Evolutionary conservation across 2,888 invertebrate species (phyloP), one percentile per base, ranked within the genome.

Genomic region (Campaea margaritaria): DNA sequence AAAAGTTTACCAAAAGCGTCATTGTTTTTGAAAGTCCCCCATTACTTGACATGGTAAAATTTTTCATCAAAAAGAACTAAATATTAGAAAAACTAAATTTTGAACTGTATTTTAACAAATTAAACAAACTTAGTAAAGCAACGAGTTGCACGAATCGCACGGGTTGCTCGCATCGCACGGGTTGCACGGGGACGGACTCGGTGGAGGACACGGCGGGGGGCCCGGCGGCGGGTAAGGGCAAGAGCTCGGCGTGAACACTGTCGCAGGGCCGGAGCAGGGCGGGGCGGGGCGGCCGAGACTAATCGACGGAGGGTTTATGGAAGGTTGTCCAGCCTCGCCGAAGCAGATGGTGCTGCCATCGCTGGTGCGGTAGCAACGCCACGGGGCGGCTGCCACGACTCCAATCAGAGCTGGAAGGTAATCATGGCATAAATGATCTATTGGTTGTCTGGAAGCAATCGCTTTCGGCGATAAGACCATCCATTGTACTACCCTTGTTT

Each of bases 291-390:
- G 69, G 0, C 70, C 68, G 0, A 82, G 66, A 64, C 69, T 69
- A 58, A 88, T 81, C 0, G 70, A 60, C 0, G 87, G 85, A 0
- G 82, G 85, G 12, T 38, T 52, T 56, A 83, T 70, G 67, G 46
- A 34, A 0, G 86, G 87, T 4, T 74, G 72, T 0, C 81, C 79
- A 0, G 59, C 59, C 0, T 76, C 70, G 0, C 78, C 79, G 53
- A 82, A 73, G 76, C 84, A 85, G 9, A 87, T 68, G 0, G 80
- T 82, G 34, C 78, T 75, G 0, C 84, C 84, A n/a, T 82, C 81
- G 4, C 72, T 66, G 0, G 76, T 74, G 13, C 71, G 75, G 65
- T 67, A 73, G 64, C 86, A 85, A 0, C 84, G 77, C 86, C 87
- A 87, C 0, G 87, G 86, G 0, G 86, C 87, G 0, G 87, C 88